phyloP scores from a whole-genome alignment of 1,140 invertebrate species.

The Archivesica marissinica region DNA sequence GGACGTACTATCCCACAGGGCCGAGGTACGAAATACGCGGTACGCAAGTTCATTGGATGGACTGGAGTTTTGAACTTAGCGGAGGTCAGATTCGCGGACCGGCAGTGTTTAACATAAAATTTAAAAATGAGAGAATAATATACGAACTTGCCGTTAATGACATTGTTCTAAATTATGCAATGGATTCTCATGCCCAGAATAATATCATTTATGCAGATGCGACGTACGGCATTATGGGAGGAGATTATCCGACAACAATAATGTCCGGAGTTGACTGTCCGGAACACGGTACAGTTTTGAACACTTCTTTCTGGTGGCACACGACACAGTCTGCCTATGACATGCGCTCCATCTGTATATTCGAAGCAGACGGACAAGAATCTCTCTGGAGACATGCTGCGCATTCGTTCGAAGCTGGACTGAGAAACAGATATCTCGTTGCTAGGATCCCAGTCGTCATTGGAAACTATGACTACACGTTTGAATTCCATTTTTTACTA shows the following conservation, averaged over 20 bases:
- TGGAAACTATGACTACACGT: slow-evolving; percentile 70
- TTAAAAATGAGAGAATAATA: slow-evolving; percentile 64
- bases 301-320: slow-evolving; percentile 46
- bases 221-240: slow-evolving; percentile 55
- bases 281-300: slow-evolving; percentile 37
- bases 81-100: slow-evolving; percentile 50
- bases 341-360: slow-evolving; percentile 48
- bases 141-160: slow-evolving; percentile 73
- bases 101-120: slow-evolving; percentile 54
- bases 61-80: slow-evolving; percentile 57
- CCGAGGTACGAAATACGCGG: slow-evolving; percentile 45
- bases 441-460: slow-evolving; percentile 35
- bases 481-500: slow-evolving; percentile 66
- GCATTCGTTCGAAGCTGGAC: slow-evolving; percentile 22
- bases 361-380: slow-evolving; percentile 45
- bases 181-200: slow-evolving; percentile 50
- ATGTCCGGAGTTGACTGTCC: slow-evolving; percentile 56
- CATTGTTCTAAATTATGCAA: slow-evolving; percentile 59
- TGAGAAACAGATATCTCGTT: slow-evolving; percentile 55
- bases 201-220: slow-evolving; percentile 60
- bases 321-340: slow-evolving; percentile 18
- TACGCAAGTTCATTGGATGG: slow-evolving; percentile 54
- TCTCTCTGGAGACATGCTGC: slow-evolving; percentile 40
- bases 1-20: slow-evolving; percentile 43
- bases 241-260: slow-evolving; percentile 14